Evolutionary conservation across 2,888 invertebrate genomes (phyloP).

Genomic region (Habroteleia sp.): DNA sequence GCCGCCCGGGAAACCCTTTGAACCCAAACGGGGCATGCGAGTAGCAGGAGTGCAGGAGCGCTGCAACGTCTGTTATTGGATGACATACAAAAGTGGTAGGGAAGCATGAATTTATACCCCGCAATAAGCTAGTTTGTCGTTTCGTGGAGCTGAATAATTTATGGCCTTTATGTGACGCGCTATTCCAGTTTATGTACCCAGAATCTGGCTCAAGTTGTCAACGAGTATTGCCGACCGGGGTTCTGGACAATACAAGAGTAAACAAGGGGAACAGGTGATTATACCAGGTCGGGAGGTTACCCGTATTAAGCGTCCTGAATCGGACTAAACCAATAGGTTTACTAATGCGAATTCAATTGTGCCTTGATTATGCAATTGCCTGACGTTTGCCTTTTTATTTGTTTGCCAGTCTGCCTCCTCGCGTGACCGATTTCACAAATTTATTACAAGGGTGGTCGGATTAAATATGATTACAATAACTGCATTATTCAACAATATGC

Average conservation of each 20-base stretch:
- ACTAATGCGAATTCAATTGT: slow-evolving; percentile 8
- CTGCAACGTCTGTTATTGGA: slow-evolving; percentile 74
- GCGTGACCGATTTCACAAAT: too few species aligned
- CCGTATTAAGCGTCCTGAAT: slow-evolving; percentile 60
- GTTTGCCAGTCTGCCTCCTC: too few species aligned
- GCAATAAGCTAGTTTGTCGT: slow-evolving; percentile 16
- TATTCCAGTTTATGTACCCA: slow-evolving; percentile 10
- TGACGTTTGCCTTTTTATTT: too few species aligned
- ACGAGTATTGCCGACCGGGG: slow-evolving; percentile 31
- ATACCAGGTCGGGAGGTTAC: slow-evolving; percentile 72
- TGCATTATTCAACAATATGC: too few species aligned
- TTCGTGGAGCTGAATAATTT: slow-evolving; percentile 16
- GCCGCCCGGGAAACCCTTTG: slow-evolving; percentile 69
- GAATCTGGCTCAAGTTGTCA: slow-evolving; percentile 14
- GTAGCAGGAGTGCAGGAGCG: slow-evolving; percentile 75
- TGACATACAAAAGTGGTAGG: slow-evolving; percentile 80
- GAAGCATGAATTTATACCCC: slow-evolving; percentile 74
- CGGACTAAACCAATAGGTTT: slow-evolving; percentile 68
- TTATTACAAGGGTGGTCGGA: too few species aligned
- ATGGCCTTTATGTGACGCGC: slow-evolving; percentile 9
- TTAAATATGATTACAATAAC: too few species aligned
- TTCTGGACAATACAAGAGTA: slow-evolving; percentile 79
- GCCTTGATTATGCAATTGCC: too few species aligned
- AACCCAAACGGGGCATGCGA: slow-evolving; percentile 70
- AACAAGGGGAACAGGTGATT: slow-evolving; percentile 78